Conservation (phyloP, 2,888 invertebrate genomes). For the Mythimna loreyi region DNA sequence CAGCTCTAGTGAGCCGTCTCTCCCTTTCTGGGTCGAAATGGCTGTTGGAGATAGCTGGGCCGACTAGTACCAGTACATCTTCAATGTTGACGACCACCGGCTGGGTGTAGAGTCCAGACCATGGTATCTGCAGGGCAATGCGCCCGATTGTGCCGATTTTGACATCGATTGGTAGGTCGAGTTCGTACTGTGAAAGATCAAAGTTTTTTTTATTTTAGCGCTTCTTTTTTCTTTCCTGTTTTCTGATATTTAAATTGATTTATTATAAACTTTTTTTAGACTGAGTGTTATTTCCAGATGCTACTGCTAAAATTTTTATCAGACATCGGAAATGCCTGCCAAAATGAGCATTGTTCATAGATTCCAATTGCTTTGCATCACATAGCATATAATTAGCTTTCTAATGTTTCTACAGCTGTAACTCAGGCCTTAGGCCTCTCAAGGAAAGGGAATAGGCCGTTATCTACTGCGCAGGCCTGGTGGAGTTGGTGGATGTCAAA, state of each 20-base stretch:
- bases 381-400: no score
- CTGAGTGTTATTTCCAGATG: no score
- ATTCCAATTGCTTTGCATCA: no score
- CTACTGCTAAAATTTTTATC: no score
- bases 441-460: no score
- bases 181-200: slow-evolving; percentile 92
- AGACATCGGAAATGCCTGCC: no score
- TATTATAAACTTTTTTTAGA: no score
- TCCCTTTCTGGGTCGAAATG: slow-evolving; percentile 94
- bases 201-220: background rate
- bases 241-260: no score
- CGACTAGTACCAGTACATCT: slow-evolving; percentile 94
- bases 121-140: slow-evolving; percentile 94
- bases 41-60: slow-evolving; percentile 93
- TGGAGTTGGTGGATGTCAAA: no score
- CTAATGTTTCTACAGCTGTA: no score
- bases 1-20: slow-evolving; percentile 93
- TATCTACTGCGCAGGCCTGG: no score
- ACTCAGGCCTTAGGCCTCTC: no score
- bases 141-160: slow-evolving; percentile 95
- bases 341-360: background rate
- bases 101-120: slow-evolving; percentile 94
- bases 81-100: slow-evolving; percentile 94
- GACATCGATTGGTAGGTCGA: slow-evolving; percentile 95
- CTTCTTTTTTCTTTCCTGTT: background rate